These are phyloP conservation scores for Pomatorhinus ruficollis DNA, from an alignment of 2,113 vertebrate species.

Conservation along the genomic window DNA sequence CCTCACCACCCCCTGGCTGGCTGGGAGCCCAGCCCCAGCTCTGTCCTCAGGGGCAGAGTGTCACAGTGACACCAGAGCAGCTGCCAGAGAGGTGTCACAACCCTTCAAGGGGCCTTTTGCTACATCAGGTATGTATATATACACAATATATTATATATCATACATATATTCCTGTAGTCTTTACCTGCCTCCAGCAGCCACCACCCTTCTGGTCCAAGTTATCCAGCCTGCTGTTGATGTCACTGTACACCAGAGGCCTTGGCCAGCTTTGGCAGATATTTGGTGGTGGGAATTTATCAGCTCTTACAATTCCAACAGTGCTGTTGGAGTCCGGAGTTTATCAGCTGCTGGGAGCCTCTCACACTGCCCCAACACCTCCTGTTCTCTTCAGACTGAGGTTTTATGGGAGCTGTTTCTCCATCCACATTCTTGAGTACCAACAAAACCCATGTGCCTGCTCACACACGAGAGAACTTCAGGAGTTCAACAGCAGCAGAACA, in stretches of 20 bases:
- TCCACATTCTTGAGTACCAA: neutral
- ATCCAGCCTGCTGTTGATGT: neutral
- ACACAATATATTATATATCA: too few relatives aligned
- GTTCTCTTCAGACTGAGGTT: neutral
- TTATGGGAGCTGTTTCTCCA: neutral
- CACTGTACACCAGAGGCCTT: neutral
- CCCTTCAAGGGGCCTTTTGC: neutral
- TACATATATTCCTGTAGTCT: neutral
- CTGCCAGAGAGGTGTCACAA: neutral
- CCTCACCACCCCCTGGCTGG: neutral
- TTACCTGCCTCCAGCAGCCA: neutral
- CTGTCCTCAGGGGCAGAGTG: neutral
- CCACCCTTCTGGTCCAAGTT: neutral
- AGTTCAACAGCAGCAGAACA: neutral
- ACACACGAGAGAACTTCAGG: neutral
- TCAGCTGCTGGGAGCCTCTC: neutral
- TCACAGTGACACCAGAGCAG: accelerated
- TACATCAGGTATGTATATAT: neutral
- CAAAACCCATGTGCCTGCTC: accelerated
- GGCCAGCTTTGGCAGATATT: neutral
- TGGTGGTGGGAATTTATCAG: neutral
- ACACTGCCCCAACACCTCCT: neutral
- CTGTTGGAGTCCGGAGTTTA: neutral
- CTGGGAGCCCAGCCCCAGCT: neutral
- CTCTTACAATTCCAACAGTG: neutral